phyloP scores from a whole-genome alignment of 2,797 vertebrate genomes.

The Scyliorhinus canicula region DNA sequence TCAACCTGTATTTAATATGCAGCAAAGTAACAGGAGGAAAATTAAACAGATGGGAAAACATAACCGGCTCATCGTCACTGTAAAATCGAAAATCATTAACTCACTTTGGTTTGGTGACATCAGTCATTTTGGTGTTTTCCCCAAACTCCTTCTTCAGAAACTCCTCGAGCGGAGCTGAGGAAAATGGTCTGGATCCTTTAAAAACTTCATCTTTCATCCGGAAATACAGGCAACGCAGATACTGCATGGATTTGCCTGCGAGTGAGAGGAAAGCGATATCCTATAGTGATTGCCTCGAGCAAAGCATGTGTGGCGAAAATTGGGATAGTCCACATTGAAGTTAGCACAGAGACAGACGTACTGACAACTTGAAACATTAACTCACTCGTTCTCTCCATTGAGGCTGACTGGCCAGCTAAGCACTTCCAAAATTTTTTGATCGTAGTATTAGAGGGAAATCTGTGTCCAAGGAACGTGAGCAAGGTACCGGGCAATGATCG shows the following conservation, averaged over 20 bases:
- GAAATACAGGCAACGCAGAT: constrained; percentile 90
- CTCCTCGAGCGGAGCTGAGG: constrained; percentile 84
- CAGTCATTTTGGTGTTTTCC: constrained; percentile 90
- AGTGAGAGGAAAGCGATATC: not conserved
- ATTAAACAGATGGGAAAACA: not conserved
- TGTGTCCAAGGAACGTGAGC: not conserved
- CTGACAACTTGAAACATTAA: not conserved
- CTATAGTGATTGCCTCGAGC: not conserved
- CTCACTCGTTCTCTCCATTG: not conserved
- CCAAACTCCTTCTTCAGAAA: constrained; percentile 95
- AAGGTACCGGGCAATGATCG: not conserved
- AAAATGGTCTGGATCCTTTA: constrained; percentile 83
- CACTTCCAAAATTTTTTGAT: not conserved
- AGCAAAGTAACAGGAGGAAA: not conserved
- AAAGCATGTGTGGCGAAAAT: constrained; percentile 30
- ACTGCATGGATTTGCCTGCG: constrained; percentile 87
- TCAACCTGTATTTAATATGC: not conserved
- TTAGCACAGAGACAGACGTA: not conserved
- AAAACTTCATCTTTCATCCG: constrained; percentile 97
- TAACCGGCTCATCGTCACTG: not conserved
- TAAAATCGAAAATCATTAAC: constrained; percentile 38
- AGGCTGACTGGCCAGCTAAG: not conserved
- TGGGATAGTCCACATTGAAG: not conserved
- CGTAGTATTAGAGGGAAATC: not conserved
- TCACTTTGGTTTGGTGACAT: constrained; percentile 80